Conservation (phyloP, 2,888 invertebrate genomes). For the Xestia ashworthii region DNA sequence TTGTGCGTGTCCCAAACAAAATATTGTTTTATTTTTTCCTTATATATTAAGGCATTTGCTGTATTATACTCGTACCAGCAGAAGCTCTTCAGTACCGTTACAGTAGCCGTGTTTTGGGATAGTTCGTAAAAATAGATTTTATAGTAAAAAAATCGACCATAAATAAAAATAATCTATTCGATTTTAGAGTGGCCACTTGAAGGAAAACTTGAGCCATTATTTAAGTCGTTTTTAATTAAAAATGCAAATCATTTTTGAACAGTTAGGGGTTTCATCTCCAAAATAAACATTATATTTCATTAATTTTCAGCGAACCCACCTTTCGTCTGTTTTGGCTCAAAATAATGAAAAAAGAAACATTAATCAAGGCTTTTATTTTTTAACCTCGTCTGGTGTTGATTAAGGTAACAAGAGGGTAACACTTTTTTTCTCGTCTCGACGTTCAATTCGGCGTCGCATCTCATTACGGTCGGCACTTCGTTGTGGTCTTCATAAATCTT, state of each 20-base stretch:
- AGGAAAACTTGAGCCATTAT: background rate
- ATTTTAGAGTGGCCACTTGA: background rate
- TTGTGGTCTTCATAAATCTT: constrained; percentile 1
- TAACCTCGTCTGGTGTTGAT: constrained; percentile 25
- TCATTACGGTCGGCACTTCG: background rate
- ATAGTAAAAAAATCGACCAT: too few species aligned
- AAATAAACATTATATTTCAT: constrained; percentile 7
- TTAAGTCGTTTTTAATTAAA: background rate
- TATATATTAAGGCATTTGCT: too few species aligned
- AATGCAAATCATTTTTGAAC: background rate
- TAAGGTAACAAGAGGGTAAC: constrained; percentile 10
- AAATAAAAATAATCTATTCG: too few species aligned
- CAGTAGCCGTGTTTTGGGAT: too few species aligned
- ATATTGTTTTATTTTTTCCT: too few species aligned
- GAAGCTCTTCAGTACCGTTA: too few species aligned
- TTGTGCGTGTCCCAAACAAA: too few species aligned
- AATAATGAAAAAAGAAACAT: constrained; percentile 36
- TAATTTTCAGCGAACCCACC: constrained; percentile 2
- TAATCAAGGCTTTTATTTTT: constrained; percentile 28
- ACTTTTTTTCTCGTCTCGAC: constrained; percentile 4
- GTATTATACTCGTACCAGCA: too few species aligned
- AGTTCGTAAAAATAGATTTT: too few species aligned
- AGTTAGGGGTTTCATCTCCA: background rate
- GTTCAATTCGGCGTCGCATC: constrained; percentile 1
- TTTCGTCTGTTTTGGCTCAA: constrained; percentile 4